Percentiles rank a stretch among this genome's conserved stretches.
These are phyloP conservation scores for Orius laevigatus DNA, from an alignment of 1,140 invertebrate genomes.

Conservation along the genomic window DNA sequence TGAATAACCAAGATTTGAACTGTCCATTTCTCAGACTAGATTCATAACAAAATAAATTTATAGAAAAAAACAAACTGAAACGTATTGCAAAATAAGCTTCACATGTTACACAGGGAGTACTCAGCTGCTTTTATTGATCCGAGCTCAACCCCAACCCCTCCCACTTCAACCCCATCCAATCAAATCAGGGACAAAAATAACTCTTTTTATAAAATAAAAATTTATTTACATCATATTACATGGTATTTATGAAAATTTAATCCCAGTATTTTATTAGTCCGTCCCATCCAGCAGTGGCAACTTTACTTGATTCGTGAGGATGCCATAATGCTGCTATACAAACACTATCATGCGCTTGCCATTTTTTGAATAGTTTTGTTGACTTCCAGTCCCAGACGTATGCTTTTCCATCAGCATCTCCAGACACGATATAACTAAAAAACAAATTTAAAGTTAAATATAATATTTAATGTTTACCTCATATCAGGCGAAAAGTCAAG, in stretches of 20 bases:
- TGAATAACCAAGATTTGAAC: constrained; percentile 27
- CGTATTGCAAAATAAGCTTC: background rate
- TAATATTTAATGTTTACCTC: constrained; percentile 44
- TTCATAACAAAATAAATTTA: constrained; percentile 2
- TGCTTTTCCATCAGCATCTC: constrained; percentile 98
- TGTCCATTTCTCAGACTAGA: constrained; percentile 15
- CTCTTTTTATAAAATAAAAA: too few relatives aligned
- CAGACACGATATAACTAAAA: constrained; percentile 87
- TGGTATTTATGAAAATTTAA: constrained; percentile 41
- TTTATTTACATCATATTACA: too few relatives aligned
- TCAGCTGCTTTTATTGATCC: constrained; percentile 4
- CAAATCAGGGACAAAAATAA: background rate
- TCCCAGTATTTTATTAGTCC: constrained; percentile 98
- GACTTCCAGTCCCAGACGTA: constrained; percentile 99
- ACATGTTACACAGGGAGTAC: background rate
- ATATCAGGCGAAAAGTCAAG: constrained; percentile 98
- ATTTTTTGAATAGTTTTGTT: constrained; percentile 92
- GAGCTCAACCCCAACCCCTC: background rate
- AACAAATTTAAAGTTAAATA: constrained; percentile 12
- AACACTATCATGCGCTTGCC: constrained; percentile 97
- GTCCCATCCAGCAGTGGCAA: constrained; percentile 96
- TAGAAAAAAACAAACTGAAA: constrained; percentile 3
- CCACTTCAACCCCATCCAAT: background rate
- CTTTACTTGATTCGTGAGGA: constrained; percentile 93
- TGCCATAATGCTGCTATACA: constrained; percentile 94